phyloP scores from a whole-genome alignment of 2,888 invertebrate genomes.

The Celastrina argiolus region DNA sequence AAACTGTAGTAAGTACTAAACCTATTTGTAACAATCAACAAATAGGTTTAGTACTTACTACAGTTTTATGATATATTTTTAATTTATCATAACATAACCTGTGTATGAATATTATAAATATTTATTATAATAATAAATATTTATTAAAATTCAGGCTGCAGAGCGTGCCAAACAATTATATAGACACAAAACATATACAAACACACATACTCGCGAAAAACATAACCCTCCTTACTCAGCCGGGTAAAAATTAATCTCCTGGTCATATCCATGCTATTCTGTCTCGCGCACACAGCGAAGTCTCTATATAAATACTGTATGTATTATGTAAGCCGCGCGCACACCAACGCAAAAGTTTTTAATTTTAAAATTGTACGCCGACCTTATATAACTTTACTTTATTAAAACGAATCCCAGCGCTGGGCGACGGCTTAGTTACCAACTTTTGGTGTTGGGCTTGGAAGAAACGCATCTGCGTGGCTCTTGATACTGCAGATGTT shows the following conservation, averaged over 20 bases:
- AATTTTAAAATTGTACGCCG: slow-evolving; percentile 58
- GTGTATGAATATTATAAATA: too few species aligned
- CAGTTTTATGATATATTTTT: too few species aligned
- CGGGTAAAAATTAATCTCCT: not conserved
- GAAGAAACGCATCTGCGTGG: not conserved
- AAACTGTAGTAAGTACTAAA: too few species aligned
- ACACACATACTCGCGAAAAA: too few species aligned
- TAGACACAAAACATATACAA: too few species aligned
- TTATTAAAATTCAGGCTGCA: too few species aligned
- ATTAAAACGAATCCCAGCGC: slow-evolving; percentile 10
- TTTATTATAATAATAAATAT: too few species aligned
- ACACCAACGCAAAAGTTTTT: slow-evolving; percentile 48
- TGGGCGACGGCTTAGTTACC: slow-evolving; percentile 1
- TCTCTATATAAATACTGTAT: slow-evolving; percentile 20
- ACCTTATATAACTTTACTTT: slow-evolving; percentile 13
- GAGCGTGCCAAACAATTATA: too few species aligned
- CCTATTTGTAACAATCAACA: too few species aligned
- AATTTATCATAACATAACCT: too few species aligned
- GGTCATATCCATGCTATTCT: slow-evolving; percentile 36
- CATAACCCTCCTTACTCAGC: too few species aligned
- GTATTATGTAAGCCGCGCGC: slow-evolving; percentile 23
- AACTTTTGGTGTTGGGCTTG: not conserved
- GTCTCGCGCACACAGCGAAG: slow-evolving; percentile 36
- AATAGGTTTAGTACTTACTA: too few species aligned
- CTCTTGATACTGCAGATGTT: not conserved